Base-by-base conservation (phyloP, 1,140 invertebrate species). In the Drosophila bocqueti region DNA sequence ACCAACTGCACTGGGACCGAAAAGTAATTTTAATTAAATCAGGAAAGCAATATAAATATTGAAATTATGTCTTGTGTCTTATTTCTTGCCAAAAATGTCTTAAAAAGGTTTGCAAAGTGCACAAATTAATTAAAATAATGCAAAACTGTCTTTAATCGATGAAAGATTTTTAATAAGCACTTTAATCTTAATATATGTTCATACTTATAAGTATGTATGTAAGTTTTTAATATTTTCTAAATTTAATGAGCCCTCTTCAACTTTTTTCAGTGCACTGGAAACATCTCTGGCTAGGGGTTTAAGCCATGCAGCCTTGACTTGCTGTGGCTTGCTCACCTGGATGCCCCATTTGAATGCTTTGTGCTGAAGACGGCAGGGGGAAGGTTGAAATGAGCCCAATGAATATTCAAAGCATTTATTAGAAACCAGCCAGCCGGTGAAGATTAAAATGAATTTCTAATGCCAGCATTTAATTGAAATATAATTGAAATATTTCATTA, bases 371-470 rank as follows among this genome's bases (percentile, higher is more conserved):
- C 9, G 16, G 29, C 26, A 34, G 29, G 18, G 29, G 26, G n/a
- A 15, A 3, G 13, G n/a, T 21, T 24, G 52, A 58, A 42, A 58
- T 40, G 29, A 24, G 43, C 4, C 15, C 45, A 52, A 49, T 31
- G 58, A 46, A 61, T 55, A 55, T 55, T 55, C 52, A 55, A 38
- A 55, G 52, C 34, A 55, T 55, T 55, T 61, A 61, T 61, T 49
- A 31, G 18, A 61, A 24, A 29, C 59, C 4, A 61, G 26, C 24
- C 13, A 26, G 21, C 36, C 15, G 3, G 16, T 7, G 15, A 16
- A 58, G 16, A 24, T 61, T 52, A 8, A 31, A 61, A 52, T 54
- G 29, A 52, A 50, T 15, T 54, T 34, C 8, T 15, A 58, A 13
- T n/a, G 36, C 34, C 7, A 38, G 34, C 7, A 55, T 38, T 55